A percentile compares a stretch with the other conserved stretches of the same genome.
Evolutionary conservation across 1,140 invertebrate species (phyloP).

Genomic region (Brachionus asplanchnoidis): DNA sequence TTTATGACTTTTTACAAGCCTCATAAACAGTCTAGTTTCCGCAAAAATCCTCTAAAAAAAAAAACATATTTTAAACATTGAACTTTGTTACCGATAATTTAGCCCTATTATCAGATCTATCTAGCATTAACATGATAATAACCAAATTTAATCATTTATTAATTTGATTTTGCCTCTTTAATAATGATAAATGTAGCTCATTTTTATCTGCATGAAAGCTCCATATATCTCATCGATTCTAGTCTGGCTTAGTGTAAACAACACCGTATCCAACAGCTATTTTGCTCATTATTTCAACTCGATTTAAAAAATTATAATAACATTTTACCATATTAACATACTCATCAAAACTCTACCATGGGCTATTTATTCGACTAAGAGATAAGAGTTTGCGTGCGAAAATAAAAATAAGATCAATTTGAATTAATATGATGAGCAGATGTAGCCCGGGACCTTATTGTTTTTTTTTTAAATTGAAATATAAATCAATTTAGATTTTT

Average conservation of each 20-base stretch:
- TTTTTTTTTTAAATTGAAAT: not conserved
- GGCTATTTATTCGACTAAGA: not conserved
- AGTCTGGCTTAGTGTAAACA: constrained; percentile 16
- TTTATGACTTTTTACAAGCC: not conserved
- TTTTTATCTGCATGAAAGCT: not conserved
- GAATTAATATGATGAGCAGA: constrained; percentile 37
- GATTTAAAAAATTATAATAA: constrained; percentile 16
- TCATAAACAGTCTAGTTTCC: not conserved
- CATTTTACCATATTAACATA: constrained; percentile 31
- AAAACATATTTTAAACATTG: not conserved
- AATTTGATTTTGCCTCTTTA: not conserved
- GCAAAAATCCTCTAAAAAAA: not conserved
- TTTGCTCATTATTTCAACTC: constrained; percentile 24
- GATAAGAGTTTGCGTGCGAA: constrained; percentile 22
- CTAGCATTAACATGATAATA: constrained; percentile 1
- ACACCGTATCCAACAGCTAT: constrained; percentile 34
- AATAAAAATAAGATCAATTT: constrained; percentile 13
- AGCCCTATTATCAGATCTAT: not conserved
- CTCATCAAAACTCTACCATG: not conserved
- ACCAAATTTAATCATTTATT: constrained; percentile 3
- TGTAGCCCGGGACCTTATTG: not conserved
- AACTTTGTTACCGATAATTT: not conserved
- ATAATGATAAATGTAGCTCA: not conserved
- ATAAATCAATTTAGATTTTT: not conserved
- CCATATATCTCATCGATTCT: not conserved